phyloP scores from a whole-genome alignment of 2,113 vertebrate genomes.

The Plectropomus leopardus region DNA sequence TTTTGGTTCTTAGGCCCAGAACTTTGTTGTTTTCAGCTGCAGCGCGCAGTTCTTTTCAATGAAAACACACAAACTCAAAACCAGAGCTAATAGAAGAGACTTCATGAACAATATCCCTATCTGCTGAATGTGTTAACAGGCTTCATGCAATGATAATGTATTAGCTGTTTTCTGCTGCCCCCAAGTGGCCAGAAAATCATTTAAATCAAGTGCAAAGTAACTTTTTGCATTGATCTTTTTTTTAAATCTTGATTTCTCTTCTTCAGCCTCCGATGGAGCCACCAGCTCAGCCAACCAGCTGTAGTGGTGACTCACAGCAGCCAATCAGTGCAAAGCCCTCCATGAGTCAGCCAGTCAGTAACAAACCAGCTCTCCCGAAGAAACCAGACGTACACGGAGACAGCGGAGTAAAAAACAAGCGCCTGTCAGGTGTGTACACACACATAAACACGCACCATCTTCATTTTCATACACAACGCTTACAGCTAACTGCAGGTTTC shows the following conservation, averaged over 20 bases:
- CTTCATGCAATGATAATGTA: not conserved
- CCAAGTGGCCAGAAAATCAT: not conserved
- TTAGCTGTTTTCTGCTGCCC: not conserved
- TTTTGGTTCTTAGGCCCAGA: too few species aligned
- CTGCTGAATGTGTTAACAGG: too few species aligned
- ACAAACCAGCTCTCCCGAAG: slow-evolving; percentile 75
- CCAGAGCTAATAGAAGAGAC: too few species aligned
- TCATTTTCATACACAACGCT: not conserved
- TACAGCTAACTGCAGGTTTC: not conserved
- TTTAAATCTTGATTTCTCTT: slow-evolving; percentile 2
- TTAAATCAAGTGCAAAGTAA: not conserved
- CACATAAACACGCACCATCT: not conserved
- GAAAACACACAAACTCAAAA: too few species aligned
- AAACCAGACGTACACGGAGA: slow-evolving; percentile 75
- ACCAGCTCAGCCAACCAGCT: slow-evolving; percentile 26
- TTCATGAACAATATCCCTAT: too few species aligned
- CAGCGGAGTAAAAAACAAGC: slow-evolving; percentile 69
- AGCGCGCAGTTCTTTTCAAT: too few species aligned
- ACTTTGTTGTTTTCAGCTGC: too few species aligned
- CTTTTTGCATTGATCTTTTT: not conserved
- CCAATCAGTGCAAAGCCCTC: slow-evolving; percentile 54
- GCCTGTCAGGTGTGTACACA: slow-evolving; percentile 70
- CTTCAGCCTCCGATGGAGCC: slow-evolving; percentile 53
- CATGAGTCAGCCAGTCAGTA: slow-evolving; percentile 48
- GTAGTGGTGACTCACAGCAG: slow-evolving; percentile 41